Percentiles rank a stretch among this genome's conserved stretches.
These are phyloP conservation scores for Danionella cerebrum DNA, from an alignment of 2,113 vertebrate species.

Conservation along the genomic window DNA sequence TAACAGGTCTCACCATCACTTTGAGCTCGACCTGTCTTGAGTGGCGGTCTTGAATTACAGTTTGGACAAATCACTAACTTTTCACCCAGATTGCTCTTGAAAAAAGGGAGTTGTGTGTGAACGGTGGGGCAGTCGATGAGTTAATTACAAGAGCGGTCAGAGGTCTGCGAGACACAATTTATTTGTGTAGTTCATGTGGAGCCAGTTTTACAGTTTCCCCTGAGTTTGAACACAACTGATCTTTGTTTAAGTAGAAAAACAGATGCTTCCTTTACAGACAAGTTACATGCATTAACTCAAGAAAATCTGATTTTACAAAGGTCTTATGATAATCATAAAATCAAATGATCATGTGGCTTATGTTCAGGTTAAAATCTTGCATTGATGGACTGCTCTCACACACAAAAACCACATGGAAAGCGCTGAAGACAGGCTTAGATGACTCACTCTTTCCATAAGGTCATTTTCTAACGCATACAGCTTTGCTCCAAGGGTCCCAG, in stretches of 20 bases:
- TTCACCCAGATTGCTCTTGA: not conserved
- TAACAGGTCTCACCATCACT: constrained; percentile 20
- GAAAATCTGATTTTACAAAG: not conserved
- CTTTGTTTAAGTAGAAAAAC: constrained; percentile 37
- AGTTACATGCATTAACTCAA: too few relatives aligned
- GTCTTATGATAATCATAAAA: not conserved
- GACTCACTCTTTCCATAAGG: constrained; percentile 60
- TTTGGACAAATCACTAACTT: constrained; percentile 9
- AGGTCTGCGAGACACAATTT: constrained; percentile 42
- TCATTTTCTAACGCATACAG: constrained; percentile 50
- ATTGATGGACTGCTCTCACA: not conserved
- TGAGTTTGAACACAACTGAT: constrained; percentile 50
- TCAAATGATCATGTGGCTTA: constrained; percentile 5
- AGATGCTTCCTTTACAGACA: constrained; percentile 9
- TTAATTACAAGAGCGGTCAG: constrained; percentile 28
- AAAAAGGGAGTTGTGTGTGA: not conserved
- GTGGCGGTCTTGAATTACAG: constrained; percentile 17
- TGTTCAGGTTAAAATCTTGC: not conserved
- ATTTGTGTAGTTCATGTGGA: constrained; percentile 29
- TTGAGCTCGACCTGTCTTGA: constrained; percentile 23
- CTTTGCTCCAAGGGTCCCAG: constrained; percentile 44
- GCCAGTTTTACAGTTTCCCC: constrained; percentile 37
- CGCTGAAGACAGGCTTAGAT: constrained; percentile 37
- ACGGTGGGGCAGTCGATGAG: constrained; percentile 16
- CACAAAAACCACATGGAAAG: not conserved